A percentile compares a stretch with the other conserved stretches of the same genome.
Conservation (phyloP, 2,888 invertebrate genomes). For the Dicycla oo region DNA sequence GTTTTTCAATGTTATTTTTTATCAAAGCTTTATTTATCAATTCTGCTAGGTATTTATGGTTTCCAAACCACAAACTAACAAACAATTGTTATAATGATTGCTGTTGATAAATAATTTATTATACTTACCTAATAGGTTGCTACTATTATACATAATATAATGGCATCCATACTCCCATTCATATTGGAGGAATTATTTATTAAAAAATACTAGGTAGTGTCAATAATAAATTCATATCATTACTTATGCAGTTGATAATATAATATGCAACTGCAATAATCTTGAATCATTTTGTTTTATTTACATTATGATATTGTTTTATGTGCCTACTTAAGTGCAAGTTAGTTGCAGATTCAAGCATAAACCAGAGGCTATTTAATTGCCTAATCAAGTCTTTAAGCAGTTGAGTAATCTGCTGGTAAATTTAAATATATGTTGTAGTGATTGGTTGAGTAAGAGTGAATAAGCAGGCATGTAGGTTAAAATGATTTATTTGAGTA, state of each 20-base stretch:
- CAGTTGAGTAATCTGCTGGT: background rate
- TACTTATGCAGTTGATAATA: conserved; percentile 6
- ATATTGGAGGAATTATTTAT: conserved; percentile 25
- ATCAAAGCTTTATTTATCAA: conserved; percentile 21
- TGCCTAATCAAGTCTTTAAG: background rate
- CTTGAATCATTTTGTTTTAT: conserved; percentile 20
- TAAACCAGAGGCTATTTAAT: background rate
- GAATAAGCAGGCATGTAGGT: background rate
- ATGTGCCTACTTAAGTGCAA: background rate
- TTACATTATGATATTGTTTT: conserved; percentile 1
- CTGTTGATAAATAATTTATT: conserved; percentile 6
- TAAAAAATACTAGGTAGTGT: conserved; percentile 17
- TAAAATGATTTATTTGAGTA: background rate
- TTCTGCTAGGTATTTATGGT: background rate
- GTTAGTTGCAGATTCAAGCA: background rate
- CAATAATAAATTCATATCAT: conserved; percentile 37
- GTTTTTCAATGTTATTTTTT: conserved; percentile 16
- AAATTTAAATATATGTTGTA: background rate
- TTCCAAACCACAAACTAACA: background rate
- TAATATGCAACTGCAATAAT: conserved; percentile 12
- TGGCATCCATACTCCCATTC: background rate
- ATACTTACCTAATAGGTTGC: conserved; percentile 3
- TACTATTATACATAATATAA: conserved; percentile 4
- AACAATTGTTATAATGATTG: background rate
- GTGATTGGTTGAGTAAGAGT: background rate